These are phyloP conservation scores for Oreotrochilus melanogaster DNA, from an alignment of 2,113 vertebrate genomes.

Conservation along the genomic window DNA sequence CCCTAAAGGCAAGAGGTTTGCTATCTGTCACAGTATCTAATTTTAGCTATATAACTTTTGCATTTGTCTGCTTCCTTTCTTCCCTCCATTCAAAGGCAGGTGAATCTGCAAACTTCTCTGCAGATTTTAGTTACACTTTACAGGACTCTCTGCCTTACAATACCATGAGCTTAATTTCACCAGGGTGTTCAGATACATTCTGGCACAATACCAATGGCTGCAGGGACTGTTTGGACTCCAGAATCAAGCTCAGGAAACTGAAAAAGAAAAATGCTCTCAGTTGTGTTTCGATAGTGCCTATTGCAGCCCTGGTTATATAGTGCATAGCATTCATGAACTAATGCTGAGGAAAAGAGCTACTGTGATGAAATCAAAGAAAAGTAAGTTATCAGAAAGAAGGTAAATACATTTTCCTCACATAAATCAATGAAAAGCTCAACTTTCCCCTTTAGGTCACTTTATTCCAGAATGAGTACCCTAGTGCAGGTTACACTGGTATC, in stretches of 20 bases:
- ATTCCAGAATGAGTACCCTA: not conserved
- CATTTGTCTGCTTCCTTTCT: not conserved
- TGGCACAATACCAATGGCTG: not conserved
- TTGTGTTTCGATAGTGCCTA: not conserved
- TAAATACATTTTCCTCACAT: not conserved
- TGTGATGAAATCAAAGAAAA: not conserved
- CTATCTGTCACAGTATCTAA: not conserved
- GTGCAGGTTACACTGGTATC: not conserved
- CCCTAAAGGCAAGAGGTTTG: not conserved
- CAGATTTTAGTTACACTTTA: not conserved
- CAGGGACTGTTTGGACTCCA: not conserved
- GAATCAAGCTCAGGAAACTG: not conserved
- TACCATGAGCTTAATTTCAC: not conserved
- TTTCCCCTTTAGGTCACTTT: not conserved
- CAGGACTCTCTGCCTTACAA: not conserved
- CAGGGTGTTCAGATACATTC: not conserved
- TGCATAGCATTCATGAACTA: not conserved
- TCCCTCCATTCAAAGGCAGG: not conserved
- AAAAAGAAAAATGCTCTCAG: not conserved
- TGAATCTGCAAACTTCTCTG: not conserved
- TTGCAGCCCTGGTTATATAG: not conserved
- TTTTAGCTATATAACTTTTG: not conserved
- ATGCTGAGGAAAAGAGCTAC: not conserved
- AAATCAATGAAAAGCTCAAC: not conserved
- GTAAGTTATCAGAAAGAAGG: not conserved